Evolutionary conservation across 2,113 vertebrate genomes (phyloP).

Genomic region (Pheucticus melanocephalus): DNA sequence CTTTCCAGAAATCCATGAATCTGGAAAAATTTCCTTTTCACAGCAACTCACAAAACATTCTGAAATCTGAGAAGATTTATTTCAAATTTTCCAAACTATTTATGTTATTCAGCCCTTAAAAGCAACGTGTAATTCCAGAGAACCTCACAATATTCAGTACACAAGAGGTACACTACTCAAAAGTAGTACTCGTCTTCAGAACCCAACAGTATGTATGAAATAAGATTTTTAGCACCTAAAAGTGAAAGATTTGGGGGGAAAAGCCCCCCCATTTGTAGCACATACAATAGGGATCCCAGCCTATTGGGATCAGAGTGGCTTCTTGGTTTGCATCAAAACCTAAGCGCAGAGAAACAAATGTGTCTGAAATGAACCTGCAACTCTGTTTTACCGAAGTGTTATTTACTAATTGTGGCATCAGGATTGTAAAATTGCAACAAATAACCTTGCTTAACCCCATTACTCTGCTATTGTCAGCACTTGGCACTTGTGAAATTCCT

Average conservation of each 20-base stretch:
- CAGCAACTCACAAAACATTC: not conserved
- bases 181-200: not conserved
- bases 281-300: not conserved
- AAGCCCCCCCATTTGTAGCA: not conserved
- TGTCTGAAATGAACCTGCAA: not conserved
- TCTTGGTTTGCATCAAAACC: not conserved
- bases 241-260: rapidly evolving
- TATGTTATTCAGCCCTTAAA: not conserved
- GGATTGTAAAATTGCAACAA: constrained; percentile 7
- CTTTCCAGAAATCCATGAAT: not conserved
- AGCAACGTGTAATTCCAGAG: not conserved
- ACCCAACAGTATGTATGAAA: not conserved
- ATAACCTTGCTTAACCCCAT: not conserved
- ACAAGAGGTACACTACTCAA: not conserved
- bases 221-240: not conserved
- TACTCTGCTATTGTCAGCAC: not conserved
- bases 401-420: not conserved
- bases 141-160: not conserved
- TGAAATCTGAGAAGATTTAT: not conserved
- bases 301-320: not conserved
- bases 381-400: not conserved
- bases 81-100: not conserved
- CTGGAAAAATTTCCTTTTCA: not conserved
- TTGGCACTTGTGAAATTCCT: not conserved
- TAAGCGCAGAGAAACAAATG: not conserved